Percentiles rank a stretch among this genome's conserved stretches.
phyloP scores from a whole-genome alignment of 2,113 vertebrate species.

The Willisornis vidua region DNA sequence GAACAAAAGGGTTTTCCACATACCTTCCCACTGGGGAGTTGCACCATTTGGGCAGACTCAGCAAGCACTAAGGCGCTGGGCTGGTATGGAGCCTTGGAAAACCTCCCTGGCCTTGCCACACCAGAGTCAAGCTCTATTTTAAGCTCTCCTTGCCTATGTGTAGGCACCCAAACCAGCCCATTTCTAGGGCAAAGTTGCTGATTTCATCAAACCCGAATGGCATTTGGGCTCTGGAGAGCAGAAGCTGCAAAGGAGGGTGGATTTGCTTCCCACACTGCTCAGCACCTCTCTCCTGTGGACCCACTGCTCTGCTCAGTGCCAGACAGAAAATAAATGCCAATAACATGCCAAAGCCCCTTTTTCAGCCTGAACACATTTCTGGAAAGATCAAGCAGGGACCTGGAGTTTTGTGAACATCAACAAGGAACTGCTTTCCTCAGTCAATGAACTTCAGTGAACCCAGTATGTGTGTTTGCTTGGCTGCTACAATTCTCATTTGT shows the following conservation, averaged over 20 bases:
- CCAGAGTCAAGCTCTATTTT: neutral
- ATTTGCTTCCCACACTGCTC: accelerated
- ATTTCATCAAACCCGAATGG: neutral
- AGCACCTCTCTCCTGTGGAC: neutral
- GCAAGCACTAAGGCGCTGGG: neutral
- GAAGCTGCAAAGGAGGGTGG: neutral
- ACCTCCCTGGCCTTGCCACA: neutral
- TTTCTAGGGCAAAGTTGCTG: neutral
- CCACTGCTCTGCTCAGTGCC: neutral
- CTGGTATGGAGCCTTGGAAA: neutral
- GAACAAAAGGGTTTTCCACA: neutral
- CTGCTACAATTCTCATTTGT: neutral
- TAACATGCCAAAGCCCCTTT: neutral
- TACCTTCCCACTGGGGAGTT: neutral
- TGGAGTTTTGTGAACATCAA: neutral
- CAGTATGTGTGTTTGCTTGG: neutral
- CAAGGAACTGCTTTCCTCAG: neutral
- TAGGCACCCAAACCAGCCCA: neutral
- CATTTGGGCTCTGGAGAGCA: neutral
- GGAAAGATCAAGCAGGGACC: neutral
- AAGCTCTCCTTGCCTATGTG: neutral
- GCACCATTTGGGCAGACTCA: neutral
- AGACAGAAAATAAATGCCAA: neutral
- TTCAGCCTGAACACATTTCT: neutral
- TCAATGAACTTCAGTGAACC: neutral